A percentile compares a stretch with the other conserved stretches of the same genome.
phyloP scores from a whole-genome alignment of 37 sponge, comb jelly and placozoan species.

The Beroe forskalii region DNA sequence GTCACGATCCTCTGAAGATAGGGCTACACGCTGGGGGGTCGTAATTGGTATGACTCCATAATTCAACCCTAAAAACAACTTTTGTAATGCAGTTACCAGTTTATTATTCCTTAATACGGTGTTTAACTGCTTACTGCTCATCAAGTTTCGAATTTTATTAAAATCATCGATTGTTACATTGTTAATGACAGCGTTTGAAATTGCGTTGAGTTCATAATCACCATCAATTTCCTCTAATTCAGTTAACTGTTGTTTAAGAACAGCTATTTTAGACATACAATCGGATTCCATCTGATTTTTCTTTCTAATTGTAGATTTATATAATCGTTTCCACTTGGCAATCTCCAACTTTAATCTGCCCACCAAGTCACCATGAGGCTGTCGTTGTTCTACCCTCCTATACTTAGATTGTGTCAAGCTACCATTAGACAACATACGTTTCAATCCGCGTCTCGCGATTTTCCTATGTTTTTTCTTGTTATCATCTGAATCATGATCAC shows the following conservation, averaged over 20 bases:
- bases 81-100: background rate
- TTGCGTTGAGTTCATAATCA: background rate
- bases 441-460: background rate
- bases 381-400: background rate
- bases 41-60: constrained; percentile 34
- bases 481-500: background rate
- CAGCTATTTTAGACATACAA: background rate
- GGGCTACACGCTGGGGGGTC: background rate
- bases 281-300: background rate
- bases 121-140: background rate
- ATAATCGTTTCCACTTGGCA: background rate
- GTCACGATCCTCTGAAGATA: background rate
- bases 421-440: background rate
- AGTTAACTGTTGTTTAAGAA: background rate
- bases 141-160: background rate
- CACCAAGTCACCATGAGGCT: background rate
- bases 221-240: background rate
- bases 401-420: background rate
- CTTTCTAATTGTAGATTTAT: background rate
- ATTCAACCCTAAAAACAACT: background rate
- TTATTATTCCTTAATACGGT: background rate
- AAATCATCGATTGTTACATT: background rate
- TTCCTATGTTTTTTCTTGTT: background rate
- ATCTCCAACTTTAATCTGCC: background rate
- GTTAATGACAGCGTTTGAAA: background rate